phyloP scores from a whole-genome alignment of 2,888 invertebrate genomes.

The Pammene aurita region DNA sequence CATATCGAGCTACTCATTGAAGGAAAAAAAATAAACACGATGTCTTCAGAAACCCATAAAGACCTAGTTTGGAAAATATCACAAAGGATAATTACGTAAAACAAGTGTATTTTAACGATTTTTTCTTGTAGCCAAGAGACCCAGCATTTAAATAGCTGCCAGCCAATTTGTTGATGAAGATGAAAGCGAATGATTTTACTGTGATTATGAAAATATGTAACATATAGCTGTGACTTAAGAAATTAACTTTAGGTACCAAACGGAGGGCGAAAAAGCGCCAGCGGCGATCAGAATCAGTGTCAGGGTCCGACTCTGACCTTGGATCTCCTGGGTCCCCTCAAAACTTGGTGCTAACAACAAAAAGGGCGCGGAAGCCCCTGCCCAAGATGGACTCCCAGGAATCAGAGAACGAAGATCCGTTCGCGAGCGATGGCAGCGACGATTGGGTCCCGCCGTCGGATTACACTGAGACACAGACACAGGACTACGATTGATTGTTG shows the following conservation, averaged over 20 bases:
- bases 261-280: constrained; percentile 1
- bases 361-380: constrained; percentile 59
- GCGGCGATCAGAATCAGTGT: neutral
- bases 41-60: too few species aligned
- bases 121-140: too few species aligned
- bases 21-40: too few species aligned
- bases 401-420: constrained; percentile 72
- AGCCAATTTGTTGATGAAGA: neutral
- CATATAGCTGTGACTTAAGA: neutral
- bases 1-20: too few species aligned
- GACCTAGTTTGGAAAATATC: too few species aligned
- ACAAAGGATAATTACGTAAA: too few species aligned
- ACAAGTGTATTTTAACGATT: too few species aligned
- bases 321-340: constrained; percentile 1
- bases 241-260: constrained; percentile 15
- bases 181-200: constrained; percentile 3
- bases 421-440: constrained; percentile 74
- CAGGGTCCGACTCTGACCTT: constrained; percentile 1
- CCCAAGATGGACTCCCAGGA: constrained; percentile 55
- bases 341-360: constrained; percentile 51
- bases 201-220: neutral
- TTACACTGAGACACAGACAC: constrained; percentile 56
- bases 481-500: constrained; percentile 45
- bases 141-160: too few species aligned
- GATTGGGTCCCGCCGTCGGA: constrained; percentile 74